Conservation (phyloP, 35 echinoderm and acorn worm species). For the Ophioderma brevispina region DNA sequence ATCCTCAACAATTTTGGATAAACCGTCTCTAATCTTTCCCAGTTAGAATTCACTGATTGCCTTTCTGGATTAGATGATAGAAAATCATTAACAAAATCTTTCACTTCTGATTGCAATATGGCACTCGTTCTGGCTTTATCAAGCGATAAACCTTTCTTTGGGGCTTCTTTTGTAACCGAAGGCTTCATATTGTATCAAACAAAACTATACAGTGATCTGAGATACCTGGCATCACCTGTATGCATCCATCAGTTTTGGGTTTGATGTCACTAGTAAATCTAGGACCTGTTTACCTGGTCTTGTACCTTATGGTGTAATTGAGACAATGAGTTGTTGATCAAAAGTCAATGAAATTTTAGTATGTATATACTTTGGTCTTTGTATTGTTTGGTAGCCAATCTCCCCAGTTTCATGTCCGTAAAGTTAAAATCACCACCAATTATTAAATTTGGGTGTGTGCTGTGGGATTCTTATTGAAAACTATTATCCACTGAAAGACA, state of each 20-base stretch:
- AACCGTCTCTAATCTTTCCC: neutral
- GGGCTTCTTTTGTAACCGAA: neutral
- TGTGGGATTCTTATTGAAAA: constrained; percentile 9
- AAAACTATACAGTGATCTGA: neutral
- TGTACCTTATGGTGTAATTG: neutral
- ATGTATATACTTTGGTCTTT: neutral
- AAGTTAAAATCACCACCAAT: constrained; percentile 36
- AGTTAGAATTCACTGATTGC: neutral
- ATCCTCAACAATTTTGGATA: neutral
- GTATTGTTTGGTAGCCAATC: neutral
- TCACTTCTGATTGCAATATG: neutral
- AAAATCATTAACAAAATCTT: neutral
- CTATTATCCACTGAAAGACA: neutral
- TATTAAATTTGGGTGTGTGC: constrained; percentile 9
- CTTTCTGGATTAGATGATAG: neutral
- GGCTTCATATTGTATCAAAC: constrained; percentile 11
- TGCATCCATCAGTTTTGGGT: constrained; percentile 4
- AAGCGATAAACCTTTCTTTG: neutral
- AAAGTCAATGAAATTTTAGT: constrained; percentile 19
- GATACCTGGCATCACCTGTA: neutral
- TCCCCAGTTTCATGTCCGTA: constrained; percentile 29
- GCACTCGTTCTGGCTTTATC: neutral
- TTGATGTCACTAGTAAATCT: neutral
- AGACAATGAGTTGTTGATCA: neutral
- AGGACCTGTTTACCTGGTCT: constrained; percentile 24